These are phyloP conservation scores for Cottoperca gobio DNA, from an alignment of 2,797 vertebrate species.

Conservation along the genomic window DNA sequence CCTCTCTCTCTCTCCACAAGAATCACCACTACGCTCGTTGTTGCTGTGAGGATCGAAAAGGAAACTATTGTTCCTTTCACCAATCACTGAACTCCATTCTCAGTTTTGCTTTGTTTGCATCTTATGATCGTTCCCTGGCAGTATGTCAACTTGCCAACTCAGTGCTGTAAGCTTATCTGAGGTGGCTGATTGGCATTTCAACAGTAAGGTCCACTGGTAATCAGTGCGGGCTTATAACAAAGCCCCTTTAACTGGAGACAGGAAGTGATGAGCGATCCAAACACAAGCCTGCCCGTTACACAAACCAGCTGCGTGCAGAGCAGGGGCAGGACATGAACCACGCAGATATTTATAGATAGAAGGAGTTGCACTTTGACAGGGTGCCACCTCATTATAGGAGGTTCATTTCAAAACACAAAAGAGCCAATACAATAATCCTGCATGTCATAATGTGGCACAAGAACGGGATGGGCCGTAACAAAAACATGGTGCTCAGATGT, in stretches of 20 bases:
- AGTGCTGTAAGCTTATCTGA: slow-evolving; percentile 33
- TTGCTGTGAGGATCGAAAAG: background rate
- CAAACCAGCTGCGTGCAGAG: slow-evolving; percentile 67
- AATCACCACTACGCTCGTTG: background rate
- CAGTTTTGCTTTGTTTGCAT: slow-evolving; percentile 17
- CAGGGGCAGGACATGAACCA: slow-evolving; percentile 61
- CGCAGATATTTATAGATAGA: slow-evolving; percentile 76
- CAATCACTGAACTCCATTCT: slow-evolving; percentile 5
- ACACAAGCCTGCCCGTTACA: slow-evolving; percentile 71
- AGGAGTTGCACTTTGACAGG: slow-evolving; percentile 66
- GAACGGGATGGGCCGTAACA: no score
- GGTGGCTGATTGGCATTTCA: slow-evolving; percentile 52
- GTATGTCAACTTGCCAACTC: slow-evolving; percentile 10
- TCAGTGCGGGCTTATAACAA: slow-evolving; percentile 54
- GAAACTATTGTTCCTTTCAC: slow-evolving; percentile 27
- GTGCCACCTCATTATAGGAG: slow-evolving; percentile 55
- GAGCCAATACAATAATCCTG: slow-evolving; percentile 21
- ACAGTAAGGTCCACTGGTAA: slow-evolving; percentile 52
- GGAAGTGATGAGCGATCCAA: slow-evolving; percentile 66
- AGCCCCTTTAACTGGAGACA: slow-evolving; percentile 66
- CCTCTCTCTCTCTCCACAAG: no score
- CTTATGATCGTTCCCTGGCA: slow-evolving; percentile 18
- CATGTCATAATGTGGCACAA: slow-evolving; percentile 21
- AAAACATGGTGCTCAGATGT: background rate
- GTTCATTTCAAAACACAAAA: slow-evolving; percentile 41